These are phyloP conservation scores for Neosilurus mollespiculum DNA, from an alignment of 2,797 vertebrate genomes.

Conservation along the genomic window DNA sequence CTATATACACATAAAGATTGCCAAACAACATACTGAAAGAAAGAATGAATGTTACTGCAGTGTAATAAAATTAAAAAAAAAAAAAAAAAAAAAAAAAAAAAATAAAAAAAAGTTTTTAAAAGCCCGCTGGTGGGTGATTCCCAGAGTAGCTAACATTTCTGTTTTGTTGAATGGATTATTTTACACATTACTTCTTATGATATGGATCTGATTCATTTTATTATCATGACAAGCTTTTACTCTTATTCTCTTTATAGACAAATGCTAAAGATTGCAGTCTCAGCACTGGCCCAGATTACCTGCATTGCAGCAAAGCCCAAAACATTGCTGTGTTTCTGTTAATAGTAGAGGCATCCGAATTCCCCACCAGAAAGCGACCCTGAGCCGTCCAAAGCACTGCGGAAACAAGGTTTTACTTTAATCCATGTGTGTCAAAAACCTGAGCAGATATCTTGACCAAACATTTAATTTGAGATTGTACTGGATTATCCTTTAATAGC, in stretches of 20 bases:
- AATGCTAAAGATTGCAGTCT: background rate
- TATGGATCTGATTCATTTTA: background rate
- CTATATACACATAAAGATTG: constrained; percentile 81
- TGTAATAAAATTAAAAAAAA: background rate
- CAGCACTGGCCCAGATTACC: constrained; percentile 60
- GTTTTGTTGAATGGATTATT: background rate
- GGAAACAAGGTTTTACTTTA: constrained; percentile 24
- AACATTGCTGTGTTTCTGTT: constrained; percentile 81
- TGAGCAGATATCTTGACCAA: background rate
- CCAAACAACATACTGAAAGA: constrained; percentile 79
- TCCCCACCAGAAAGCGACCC: constrained; percentile 77
- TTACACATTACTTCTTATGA: background rate
- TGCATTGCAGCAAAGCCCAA: constrained; percentile 82
- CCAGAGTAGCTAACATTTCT: background rate
- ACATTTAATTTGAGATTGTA: constrained; percentile 2
- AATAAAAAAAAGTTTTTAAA: background rate
- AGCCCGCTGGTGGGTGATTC: background rate
- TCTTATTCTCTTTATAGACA: background rate
- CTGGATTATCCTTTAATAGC: constrained; percentile 28
- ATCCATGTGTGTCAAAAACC: constrained; percentile 16
- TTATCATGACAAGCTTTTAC: background rate
- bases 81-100: background rate
- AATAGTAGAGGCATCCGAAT: constrained; percentile 78
- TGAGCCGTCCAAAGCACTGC: constrained; percentile 82
- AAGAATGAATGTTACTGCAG: constrained; percentile 27